phyloP scores from a whole-genome alignment of 2,888 invertebrate genomes.

The Leptinotarsa peninsularis region DNA sequence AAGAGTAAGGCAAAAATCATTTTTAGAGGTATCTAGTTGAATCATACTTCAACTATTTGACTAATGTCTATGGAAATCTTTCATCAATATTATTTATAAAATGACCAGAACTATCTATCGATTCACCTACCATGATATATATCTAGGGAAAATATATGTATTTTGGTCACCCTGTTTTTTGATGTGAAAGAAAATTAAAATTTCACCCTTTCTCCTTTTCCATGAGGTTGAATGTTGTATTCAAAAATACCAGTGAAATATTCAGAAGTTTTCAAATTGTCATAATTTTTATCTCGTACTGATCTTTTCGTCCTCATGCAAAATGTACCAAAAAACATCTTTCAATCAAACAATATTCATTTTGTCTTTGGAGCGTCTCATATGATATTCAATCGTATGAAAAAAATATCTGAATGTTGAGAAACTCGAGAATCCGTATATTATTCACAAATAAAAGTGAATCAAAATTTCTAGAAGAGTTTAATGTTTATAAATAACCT shows the following conservation, averaged over 20 bases:
- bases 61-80: too few relatives aligned
- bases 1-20: too few relatives aligned
- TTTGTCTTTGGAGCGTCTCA: not conserved
- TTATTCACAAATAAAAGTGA: not conserved
- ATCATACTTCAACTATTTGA: too few relatives aligned
- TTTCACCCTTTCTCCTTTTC: not conserved
- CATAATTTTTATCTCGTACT: not conserved
- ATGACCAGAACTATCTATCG: too few relatives aligned
- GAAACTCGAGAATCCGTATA: not conserved
- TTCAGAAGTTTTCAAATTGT: not conserved
- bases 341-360: not conserved
- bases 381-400: not conserved
- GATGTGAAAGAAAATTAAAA: too few relatives aligned
- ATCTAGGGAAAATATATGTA: not conserved
- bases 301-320: not conserved
- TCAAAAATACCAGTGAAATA: not conserved
- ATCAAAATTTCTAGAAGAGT: not conserved
- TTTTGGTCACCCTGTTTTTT: not conserved
- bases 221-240: not conserved
- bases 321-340: not conserved
- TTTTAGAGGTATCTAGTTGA: too few relatives aligned
- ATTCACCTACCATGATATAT: not conserved
- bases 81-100: too few relatives aligned
- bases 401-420: not conserved
- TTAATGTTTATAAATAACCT: constrained; percentile 39